Evolutionary conservation across 2,797 vertebrate species (phyloP).

Genomic region (Gambusia yucatana): DNA sequence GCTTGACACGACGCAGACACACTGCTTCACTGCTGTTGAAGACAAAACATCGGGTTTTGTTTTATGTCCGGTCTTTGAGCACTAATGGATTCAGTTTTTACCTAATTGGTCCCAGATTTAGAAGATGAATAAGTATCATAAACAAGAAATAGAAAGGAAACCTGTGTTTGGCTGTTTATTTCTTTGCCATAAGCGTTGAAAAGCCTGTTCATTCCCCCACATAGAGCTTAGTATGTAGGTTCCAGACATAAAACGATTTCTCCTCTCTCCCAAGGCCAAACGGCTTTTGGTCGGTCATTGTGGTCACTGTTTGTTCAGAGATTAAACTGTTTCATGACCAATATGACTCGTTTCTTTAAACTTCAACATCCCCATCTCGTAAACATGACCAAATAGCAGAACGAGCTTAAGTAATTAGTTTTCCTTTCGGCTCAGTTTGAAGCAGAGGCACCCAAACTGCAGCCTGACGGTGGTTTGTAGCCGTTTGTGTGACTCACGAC

Average conservation of each 20-base stretch:
- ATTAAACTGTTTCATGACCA: not conserved
- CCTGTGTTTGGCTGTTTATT: not conserved
- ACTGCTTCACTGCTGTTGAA: conserved; percentile 51
- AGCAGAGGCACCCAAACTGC: not conserved
- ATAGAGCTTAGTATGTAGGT: not conserved
- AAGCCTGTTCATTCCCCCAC: not conserved
- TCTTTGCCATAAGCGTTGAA: not conserved
- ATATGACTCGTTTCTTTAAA: not conserved
- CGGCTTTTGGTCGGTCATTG: not conserved
- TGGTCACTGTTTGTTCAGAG: not conserved
- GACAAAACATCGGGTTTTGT: conserved; percentile 58
- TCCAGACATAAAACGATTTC: not conserved
- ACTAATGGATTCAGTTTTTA: not conserved
- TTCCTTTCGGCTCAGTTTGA: not conserved
- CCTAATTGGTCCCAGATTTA: not conserved
- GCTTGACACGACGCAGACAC: conserved; percentile 75
- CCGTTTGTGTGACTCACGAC: not conserved
- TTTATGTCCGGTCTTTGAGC: not conserved
- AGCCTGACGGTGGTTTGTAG: not conserved
- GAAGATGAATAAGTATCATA: not conserved
- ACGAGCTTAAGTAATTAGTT: not conserved
- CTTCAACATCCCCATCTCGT: not conserved
- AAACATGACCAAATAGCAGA: not conserved
- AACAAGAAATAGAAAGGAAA: not conserved
- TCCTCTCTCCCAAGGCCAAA: not conserved